Base-by-base conservation (phyloP, 2,797 vertebrate genomes). In the Manis javanica region DNA sequence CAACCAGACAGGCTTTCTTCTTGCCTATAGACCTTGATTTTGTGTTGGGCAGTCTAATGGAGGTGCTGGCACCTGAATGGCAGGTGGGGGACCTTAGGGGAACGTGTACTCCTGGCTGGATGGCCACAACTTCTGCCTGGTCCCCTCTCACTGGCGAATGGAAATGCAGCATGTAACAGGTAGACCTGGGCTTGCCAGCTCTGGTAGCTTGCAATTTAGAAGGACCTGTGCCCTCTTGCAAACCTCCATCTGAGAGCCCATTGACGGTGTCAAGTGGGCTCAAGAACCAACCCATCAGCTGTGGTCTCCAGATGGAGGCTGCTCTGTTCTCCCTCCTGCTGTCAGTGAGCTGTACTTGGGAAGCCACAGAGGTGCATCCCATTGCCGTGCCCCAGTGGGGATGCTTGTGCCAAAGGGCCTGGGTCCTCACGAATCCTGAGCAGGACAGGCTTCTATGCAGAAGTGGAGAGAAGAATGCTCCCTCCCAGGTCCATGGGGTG, bases 401-500 rank as follows among this genome's bases (percentile, higher is more conserved):
- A 24, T 18, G 29, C 21, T n/a, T 57, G 46, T n/a, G 31, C 8
- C 46, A 5, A 57, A 31, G 34, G 77, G 59, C 8, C 12, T 13
- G 39, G 64, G 55, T 66, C 37, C 46, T 64, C 57, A 5, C 2
- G 2, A 59, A 37, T 63, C 31, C 64, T 15, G 37, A 29, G 37
- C 4, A 39, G 42, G 57, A 15, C 15, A 5, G 14, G 57, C 21
- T 11, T 71, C 39, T 7, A 3, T 2, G 14, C 42, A 23, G 69
- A 69, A 16, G 39, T 4, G 8, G 46, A 11, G 49, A 34, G 61
- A 14, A 34, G 61, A 14, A n/a, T 3, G 24, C 14, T 51, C 26
- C 4, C 3, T 39, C 64, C 53, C 55, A 2, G 11, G 7, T 37
- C n/a, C 0, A 4, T 2, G 13, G 8, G 21, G 24, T 4, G 0